Conservation (phyloP, 2,797 vertebrate species). For the Martes flavigula region DNA sequence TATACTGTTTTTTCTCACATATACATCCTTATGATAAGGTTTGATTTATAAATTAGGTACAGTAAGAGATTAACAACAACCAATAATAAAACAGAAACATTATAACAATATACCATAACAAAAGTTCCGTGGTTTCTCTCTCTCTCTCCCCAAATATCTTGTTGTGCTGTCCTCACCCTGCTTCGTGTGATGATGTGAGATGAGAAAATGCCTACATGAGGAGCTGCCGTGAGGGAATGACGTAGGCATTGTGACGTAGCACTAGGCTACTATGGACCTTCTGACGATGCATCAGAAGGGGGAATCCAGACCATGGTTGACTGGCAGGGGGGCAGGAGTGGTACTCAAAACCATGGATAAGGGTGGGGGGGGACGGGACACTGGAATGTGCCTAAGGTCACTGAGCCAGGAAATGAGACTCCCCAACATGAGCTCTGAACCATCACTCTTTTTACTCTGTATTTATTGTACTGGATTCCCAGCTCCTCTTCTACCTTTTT, state of each 20-base stretch:
- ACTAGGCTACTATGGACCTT: not conserved
- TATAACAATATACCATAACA: not conserved
- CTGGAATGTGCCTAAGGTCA: not conserved
- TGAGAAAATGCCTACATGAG: not conserved
- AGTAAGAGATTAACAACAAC: not conserved
- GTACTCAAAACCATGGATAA: not conserved
- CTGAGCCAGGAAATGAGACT: not conserved
- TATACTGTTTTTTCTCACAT: not conserved
- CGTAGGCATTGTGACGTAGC: not conserved
- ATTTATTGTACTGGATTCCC: not conserved
- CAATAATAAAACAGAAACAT: not conserved
- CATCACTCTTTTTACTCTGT: not conserved
- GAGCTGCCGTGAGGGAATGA: not conserved
- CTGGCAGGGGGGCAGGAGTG: not conserved
- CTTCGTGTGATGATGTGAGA: not conserved
- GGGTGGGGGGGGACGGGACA: accelerated
- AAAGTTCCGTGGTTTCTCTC: not conserved
- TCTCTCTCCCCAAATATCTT: not conserved
- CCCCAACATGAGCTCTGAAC: not conserved
- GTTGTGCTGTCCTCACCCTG: not conserved
- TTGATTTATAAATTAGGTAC: not conserved
- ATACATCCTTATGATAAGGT: not conserved
- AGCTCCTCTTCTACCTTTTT: not conserved
- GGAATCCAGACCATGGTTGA: not conserved
- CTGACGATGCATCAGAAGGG: not conserved